Evolutionary conservation across 2,888 invertebrate species (phyloP), one percentile per base, ranked within the genome.

Genomic region (Sericinus montela): DNA sequence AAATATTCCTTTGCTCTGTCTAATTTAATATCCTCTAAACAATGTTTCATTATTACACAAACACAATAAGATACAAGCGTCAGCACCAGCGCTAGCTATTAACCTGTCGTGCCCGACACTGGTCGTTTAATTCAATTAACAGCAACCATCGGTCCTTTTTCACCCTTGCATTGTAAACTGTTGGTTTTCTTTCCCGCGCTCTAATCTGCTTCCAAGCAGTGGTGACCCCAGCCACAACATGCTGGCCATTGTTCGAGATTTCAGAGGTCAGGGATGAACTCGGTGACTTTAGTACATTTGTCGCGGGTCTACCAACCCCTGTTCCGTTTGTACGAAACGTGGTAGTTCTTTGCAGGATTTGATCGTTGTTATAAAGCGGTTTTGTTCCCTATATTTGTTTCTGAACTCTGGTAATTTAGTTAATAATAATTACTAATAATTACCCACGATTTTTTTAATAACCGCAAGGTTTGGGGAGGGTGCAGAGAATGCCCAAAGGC

Each of bases 151-250:
- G 45, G 30, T 63, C 64, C 42, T 55, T n/a, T 45, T 42, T 67
- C 60, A 23, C 41, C 3, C 37, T 16, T 8, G 6, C 9, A 5
- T 10, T 4, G 1, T 0, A 8, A 8, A 7, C 14, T 52, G 35
- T 15, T 11, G 39, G 49, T 28, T 60, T 63, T 40, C 58, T 10
- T n/a, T 67, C 54, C 19, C 53, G 13, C 58, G 15, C 56, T 54
- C 66, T 71, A 72, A 72, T 72, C 67, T 64, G 63, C 58, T 55
- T 56, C 65, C 69, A 72, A 71, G 75, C 67, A n/a, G n/a, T n/a
- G 75, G 75, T 69, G 67, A 68, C 69, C 72, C 68, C 54, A 67
- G 69, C 74, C 63, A 78, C 78, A 80, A 74, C 79, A 78, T 78
- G 79, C 68, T 72, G 64, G 63, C 75, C 75, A 74, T 79, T 77